Evolutionary conservation across 2,113 vertebrate genomes (phyloP).

Genomic region (Syngnathoides biaculeatus): DNA sequence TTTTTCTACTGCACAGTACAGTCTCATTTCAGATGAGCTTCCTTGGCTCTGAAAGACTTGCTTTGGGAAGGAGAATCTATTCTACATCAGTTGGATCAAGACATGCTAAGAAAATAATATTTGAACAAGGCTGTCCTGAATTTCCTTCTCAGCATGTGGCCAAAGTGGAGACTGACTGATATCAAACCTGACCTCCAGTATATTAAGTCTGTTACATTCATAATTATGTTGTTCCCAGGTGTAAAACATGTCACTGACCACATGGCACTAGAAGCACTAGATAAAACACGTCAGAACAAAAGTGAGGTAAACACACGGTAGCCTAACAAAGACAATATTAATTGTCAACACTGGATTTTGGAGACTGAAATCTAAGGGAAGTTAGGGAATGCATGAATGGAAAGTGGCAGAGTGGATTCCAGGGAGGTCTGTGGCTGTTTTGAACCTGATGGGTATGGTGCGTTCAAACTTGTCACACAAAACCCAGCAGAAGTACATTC

Average conservation of each 20-base stretch:
- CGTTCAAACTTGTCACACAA: constrained; percentile 81
- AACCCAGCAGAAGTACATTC: constrained; percentile 75
- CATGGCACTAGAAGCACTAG: background rate
- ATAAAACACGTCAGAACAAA: constrained; percentile 36
- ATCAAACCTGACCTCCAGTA: too few relatives aligned
- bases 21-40: too few relatives aligned
- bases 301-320: constrained; percentile 36
- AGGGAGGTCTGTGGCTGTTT: constrained; percentile 77
- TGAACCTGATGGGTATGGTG: constrained; percentile 73
- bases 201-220: too few relatives aligned
- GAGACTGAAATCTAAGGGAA: constrained; percentile 32
- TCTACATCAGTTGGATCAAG: too few relatives aligned
- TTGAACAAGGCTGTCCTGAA: background rate
- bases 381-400: constrained; percentile 65
- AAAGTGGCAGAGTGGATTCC: constrained; percentile 72
- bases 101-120: background rate
- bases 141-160: background rate
- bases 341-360: constrained; percentile 46
- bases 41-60: too few relatives aligned
- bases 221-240: too few relatives aligned
- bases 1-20: too few relatives aligned
- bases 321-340: constrained; percentile 52
- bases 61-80: too few relatives aligned
- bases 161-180: background rate
- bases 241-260: constrained; percentile 1